These are phyloP conservation scores for Lepidurus arcticus DNA, from an alignment of 1,140 invertebrate genomes.

Conservation along the genomic window DNA sequence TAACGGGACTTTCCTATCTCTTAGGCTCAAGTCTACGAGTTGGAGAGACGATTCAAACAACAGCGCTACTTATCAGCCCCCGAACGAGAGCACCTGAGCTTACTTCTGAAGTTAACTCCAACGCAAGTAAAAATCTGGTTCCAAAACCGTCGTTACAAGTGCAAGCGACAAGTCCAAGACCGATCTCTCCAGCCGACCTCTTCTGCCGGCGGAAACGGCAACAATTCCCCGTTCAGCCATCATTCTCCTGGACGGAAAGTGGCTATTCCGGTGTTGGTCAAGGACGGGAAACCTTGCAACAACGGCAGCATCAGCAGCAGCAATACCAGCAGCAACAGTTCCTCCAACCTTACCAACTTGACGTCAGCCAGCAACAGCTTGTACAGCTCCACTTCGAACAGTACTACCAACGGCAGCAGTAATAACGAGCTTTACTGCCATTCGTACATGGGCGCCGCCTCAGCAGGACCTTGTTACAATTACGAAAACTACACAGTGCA, in stretches of 20 bases:
- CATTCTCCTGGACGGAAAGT: conserved; percentile 37
- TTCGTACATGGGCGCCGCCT: not conserved
- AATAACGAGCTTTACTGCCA: not conserved
- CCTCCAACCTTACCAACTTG: not conserved
- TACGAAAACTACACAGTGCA: conserved; percentile 28
- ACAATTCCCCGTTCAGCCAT: not conserved
- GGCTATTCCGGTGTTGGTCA: conserved; percentile 48
- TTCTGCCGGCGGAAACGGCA: not conserved
- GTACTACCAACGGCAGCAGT: not conserved
- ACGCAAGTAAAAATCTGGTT: conserved; percentile 56
- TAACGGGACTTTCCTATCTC: conserved; percentile 32
- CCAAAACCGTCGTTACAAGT: conserved; percentile 62
- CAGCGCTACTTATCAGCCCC: conserved; percentile 63
- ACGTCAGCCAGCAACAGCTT: not conserved
- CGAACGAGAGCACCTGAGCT: conserved; percentile 60
- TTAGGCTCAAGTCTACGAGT: conserved; percentile 69
- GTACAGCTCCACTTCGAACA: not conserved
- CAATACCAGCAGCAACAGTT: conserved; percentile 34
- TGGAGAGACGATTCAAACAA: conserved; percentile 60
- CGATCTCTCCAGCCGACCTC: conserved; percentile 35
- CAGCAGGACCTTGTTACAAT: not conserved
- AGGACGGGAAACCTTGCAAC: conserved; percentile 48
- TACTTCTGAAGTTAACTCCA: conserved; percentile 48
- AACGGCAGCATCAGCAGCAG: not conserved
- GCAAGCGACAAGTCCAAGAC: conserved; percentile 45